A percentile compares a stretch with the other conserved stretches of the same genome.
Conservation (phyloP, 1,140 invertebrate genomes). For the Dryas iulia region DNA sequence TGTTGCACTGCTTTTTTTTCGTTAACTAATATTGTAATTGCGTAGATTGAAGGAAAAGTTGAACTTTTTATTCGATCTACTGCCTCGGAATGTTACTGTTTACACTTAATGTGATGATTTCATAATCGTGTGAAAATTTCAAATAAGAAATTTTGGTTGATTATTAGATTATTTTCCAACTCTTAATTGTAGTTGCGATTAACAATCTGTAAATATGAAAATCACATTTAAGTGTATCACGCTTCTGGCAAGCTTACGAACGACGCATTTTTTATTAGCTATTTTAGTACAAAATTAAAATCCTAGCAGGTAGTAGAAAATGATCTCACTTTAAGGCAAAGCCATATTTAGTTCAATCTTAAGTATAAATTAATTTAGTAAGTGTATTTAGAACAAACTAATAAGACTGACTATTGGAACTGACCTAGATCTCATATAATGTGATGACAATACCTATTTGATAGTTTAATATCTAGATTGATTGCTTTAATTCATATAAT, state of each 20-base stretch:
- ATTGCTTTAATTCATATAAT: neutral
- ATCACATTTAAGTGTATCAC: constrained; percentile 3
- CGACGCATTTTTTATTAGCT: neutral
- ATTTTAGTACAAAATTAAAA: neutral
- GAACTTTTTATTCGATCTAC: constrained; percentile 9
- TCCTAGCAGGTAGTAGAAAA: neutral
- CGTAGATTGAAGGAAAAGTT: constrained; percentile 1
- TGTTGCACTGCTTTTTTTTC: neutral
- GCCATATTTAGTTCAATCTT: neutral
- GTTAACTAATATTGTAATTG: too few species aligned
- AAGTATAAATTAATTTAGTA: constrained; percentile 32
- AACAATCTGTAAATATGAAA: neutral
- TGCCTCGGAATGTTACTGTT: neutral
- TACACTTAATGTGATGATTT: neutral
- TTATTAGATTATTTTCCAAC: constrained; percentile 11
- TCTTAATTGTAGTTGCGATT: constrained; percentile 11
- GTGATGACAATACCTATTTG: neutral
- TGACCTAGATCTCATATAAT: neutral
- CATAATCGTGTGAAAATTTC: constrained; percentile 7
- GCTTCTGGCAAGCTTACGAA: neutral
- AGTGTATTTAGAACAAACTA: constrained; percentile 19
- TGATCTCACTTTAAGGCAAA: neutral
- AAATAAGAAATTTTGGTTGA: neutral
- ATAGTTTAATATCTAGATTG: neutral
- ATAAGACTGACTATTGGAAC: constrained; percentile 49